Conservation (phyloP, 2,113 vertebrate genomes). For the Thomomys bottae region DNA sequence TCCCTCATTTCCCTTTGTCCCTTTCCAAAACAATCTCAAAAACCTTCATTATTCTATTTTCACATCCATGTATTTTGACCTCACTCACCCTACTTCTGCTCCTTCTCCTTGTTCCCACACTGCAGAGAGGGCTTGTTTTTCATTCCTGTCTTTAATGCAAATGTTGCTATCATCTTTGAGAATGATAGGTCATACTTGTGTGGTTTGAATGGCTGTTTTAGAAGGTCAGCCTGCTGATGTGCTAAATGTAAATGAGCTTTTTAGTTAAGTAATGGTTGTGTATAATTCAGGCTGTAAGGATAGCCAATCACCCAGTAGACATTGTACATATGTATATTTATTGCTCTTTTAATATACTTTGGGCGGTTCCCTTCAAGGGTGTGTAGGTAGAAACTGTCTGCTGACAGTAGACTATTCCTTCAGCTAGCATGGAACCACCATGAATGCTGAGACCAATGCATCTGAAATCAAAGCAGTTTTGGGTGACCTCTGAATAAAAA, state of each 20-base stretch:
- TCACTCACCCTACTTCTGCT: no score
- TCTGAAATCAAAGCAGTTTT: neutral
- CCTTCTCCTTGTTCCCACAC: no score
- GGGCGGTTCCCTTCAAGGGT: neutral
- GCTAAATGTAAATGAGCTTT: neutral
- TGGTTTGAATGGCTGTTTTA: neutral
- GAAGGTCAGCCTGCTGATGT: neutral
- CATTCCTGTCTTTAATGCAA: neutral
- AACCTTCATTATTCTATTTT: no score
- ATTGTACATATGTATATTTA: neutral
- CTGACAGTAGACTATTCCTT: neutral
- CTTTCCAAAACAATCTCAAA: no score
- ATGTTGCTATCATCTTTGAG: neutral
- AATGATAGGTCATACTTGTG: neutral
- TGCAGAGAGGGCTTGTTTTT: no score
- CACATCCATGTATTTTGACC: no score
- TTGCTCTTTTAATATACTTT: neutral
- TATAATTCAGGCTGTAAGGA: neutral
- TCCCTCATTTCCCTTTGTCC: no score
- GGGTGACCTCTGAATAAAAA: neutral
- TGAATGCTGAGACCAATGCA: neutral
- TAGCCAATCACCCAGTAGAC: neutral
- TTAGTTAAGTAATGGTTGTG: neutral
- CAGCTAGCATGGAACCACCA: fast-evolving
- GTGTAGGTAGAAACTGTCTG: neutral